A percentile compares a stretch with the other conserved stretches of the same genome.
phyloP scores from a whole-genome alignment of 2,888 invertebrate species.

The Tetropium fuscum region DNA sequence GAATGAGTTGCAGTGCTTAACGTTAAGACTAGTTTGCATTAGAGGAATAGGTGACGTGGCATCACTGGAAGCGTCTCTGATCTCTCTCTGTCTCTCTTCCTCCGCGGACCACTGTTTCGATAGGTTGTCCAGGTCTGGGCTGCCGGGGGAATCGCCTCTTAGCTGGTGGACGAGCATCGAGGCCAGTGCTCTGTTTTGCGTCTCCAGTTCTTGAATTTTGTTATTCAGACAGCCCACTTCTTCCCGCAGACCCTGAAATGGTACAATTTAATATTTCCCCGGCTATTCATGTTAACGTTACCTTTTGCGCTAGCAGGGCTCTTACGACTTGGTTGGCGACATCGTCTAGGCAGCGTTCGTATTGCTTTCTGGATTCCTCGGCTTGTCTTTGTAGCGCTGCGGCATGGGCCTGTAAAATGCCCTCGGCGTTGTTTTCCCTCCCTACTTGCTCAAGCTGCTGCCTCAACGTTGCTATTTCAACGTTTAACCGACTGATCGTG shows the following conservation, averaged over 20 bases:
- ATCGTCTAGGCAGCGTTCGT: slow-evolving; percentile 84
- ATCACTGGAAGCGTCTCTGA: slow-evolving; percentile 23
- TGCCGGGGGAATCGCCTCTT: slow-evolving; percentile 59
- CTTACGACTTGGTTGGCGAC: slow-evolving; percentile 87
- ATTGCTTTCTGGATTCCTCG: slow-evolving; percentile 77
- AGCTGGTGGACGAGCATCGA: slow-evolving; percentile 76
- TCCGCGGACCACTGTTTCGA: slow-evolving; percentile 37
- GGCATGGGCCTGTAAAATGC: slow-evolving; percentile 72
- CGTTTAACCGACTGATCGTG: slow-evolving; percentile 74
- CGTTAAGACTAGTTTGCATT: slow-evolving; percentile 55
- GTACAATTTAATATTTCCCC: background rate
- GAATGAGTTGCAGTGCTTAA: slow-evolving; percentile 65
- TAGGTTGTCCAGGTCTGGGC: slow-evolving; percentile 38
- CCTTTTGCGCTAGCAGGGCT: slow-evolving; percentile 87
- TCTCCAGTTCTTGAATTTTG: slow-evolving; percentile 82
- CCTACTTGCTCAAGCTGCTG: slow-evolving; percentile 68
- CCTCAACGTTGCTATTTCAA: slow-evolving; percentile 77
- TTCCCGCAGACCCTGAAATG: slow-evolving; percentile 78
- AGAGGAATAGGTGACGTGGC: slow-evolving; percentile 45
- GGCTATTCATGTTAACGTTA: too few species aligned
- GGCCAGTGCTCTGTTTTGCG: slow-evolving; percentile 81
- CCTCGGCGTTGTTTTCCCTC: slow-evolving; percentile 68
- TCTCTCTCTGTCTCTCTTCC: slow-evolving; percentile 27
- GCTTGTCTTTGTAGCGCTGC: slow-evolving; percentile 73
- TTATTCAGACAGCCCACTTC: slow-evolving; percentile 80